Evolutionary conservation across 1,140 invertebrate species (phyloP), one percentile per base, ranked within the genome.

Genomic region (Drosophila neocordata): DNA sequence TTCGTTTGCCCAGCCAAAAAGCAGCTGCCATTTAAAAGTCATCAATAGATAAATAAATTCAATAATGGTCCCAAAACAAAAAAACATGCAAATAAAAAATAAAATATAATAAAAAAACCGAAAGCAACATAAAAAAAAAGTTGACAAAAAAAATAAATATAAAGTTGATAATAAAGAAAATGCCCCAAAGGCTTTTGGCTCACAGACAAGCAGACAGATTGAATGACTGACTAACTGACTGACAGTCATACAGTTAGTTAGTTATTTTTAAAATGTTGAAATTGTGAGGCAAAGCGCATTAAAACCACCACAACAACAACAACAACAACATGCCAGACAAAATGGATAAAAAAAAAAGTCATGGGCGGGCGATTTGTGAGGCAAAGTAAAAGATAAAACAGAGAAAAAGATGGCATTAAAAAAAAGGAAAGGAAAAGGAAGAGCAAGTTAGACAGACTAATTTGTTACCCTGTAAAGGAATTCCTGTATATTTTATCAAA

Each of bases 11-110:
- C 20, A 27, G 41, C 56, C 41, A 44, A 55, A 69, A 52, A 80
- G 65, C 81, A 81, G 78, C 82, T 87, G 82, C 82, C 78, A 85
- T 85, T 85, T 85, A 87, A 87, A 87, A 88, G 82, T 87, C 83
- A 82, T 87, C 78, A 87, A 66, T 68, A 69, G 79, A 87, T 88
- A 88, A 87, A 87, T 82, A 82, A 82, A 76, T 62, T 66, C 76
- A 88, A 88, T 87, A 82, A 82, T 88, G 82, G 62, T 48, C 60
- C 65, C 65, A 64, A 51, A 34, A 66, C 71, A 60, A 82, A 22
- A 60, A 82, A 22, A 60, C 71, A 69, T 44, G 57, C 57, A 38
- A 59, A 59, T 59, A 59, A 37, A 34, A 52, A 68, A 64, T 58
- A 24, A 73, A 52, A 31, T 57, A n/a, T 65, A 62, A 85, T 65